These are phyloP conservation scores for Strix uralensis DNA, from an alignment of 2,113 vertebrate genomes.

Conservation along the genomic window DNA sequence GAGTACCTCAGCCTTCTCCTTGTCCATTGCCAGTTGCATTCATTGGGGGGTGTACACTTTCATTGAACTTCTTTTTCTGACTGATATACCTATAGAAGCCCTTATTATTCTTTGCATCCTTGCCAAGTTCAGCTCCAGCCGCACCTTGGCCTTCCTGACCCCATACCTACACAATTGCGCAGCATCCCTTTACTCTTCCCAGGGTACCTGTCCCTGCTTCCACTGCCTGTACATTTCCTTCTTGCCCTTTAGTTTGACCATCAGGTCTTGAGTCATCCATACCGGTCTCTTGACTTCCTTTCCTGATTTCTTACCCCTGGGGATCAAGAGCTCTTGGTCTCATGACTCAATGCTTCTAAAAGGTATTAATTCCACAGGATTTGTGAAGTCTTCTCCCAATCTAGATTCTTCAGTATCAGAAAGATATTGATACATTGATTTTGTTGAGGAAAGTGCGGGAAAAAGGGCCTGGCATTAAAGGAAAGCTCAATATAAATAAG, in stretches of 20 bases:
- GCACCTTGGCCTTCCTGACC: not conserved
- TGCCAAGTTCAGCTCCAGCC: not conserved
- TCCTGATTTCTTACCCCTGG: not conserved
- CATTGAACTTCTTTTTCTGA: not conserved
- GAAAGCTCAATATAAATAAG: not conserved
- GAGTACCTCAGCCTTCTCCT: not conserved
- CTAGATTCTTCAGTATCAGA: not conserved
- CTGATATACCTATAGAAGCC: not conserved
- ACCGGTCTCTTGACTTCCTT: not conserved
- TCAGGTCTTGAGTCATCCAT: not conserved
- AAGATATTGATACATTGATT: not conserved
- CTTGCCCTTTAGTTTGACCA: not conserved
- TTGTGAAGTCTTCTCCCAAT: not conserved
- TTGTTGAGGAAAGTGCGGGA: not conserved
- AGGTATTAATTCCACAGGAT: not conserved
- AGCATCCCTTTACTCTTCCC: not conserved
- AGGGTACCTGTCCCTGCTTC: not conserved
- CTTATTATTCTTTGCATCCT: not conserved
- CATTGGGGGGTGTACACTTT: rapidly evolving
- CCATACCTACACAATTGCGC: rapidly evolving
- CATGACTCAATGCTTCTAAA: not conserved
- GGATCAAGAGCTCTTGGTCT: not conserved
- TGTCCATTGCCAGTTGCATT: rapidly evolving
- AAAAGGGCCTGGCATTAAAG: not conserved
- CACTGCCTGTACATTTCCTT: not conserved